Evolutionary conservation across 2,888 invertebrate species (phyloP), one percentile per base, ranked within the genome.

Genomic region (Dasypolia templi): DNA sequence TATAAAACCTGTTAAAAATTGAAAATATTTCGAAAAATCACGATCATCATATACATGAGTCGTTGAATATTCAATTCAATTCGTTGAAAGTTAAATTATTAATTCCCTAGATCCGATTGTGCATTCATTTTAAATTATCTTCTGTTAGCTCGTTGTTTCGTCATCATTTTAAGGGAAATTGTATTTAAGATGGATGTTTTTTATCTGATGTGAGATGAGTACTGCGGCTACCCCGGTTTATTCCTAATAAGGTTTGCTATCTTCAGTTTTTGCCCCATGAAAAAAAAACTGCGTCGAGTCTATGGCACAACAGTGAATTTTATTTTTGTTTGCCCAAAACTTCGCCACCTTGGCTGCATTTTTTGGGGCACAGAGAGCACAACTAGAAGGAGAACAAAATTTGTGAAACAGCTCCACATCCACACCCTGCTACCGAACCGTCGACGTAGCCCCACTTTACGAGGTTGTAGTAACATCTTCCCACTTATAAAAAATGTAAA

Each of bases 21-120:
- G 59, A 14, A 53, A 63, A 75, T 70, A 29, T 77, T 64, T 61
- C 49, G 49, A 76, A 71, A 51, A 76, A 71, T 67, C 2, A n/a
- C 26, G 26, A 29, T 64, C 11, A 29, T 64, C 64, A 19, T 62
- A 79, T 62, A 59, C 53, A 59, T 49, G 49, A 56, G 11, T 61
- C 22, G 44, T 19, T 64, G 32, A 64, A 82, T 64, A 72, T 68
- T 72, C 51, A 66, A 35, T 58, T 61, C 0, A 58, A 63, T 53
- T 58, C n/a, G n/a, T n/a, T n/a, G n/a, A n/a, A 42, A 0, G n/a
- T 44, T 58, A 22, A 53, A 67, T 71, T 55, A 79, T 79, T 56
- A 65, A 79, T 65, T 51, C 3, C 5, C 9, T 29, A n/a, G 19
- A 46, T 58, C 46, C 39, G 26, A 17, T 39, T 62, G 29, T 39